phyloP scores from a whole-genome alignment of 2,888 invertebrate genomes.

The Dimorphilus gyrociliatus region DNA sequence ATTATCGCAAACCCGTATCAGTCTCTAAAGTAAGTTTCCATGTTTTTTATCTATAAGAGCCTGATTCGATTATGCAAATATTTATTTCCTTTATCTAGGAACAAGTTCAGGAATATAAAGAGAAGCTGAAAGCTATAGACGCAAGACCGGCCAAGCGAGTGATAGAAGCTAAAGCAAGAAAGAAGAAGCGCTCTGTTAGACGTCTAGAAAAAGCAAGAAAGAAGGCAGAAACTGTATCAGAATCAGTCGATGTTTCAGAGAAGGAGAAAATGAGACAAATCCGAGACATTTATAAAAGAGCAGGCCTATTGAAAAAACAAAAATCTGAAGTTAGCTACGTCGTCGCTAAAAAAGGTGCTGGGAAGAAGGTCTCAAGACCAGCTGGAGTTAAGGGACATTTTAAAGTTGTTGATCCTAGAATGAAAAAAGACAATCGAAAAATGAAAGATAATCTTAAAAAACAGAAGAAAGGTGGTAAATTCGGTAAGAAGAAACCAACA shows the following conservation, averaged over 20 bases:
- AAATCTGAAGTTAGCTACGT: conserved; percentile 82
- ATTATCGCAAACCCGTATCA: conserved; percentile 64
- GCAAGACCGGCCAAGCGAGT: conserved; percentile 92
- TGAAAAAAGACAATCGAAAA: conserved; percentile 66
- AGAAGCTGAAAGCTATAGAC: conserved; percentile 60
- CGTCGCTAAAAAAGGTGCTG: conserved; percentile 63
- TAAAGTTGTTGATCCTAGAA: conserved; percentile 82
- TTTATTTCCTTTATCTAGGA: conserved; percentile 42
- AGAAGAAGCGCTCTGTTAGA: conserved; percentile 59
- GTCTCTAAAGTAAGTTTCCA: conserved; percentile 53
- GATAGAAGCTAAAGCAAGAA: conserved; percentile 89
- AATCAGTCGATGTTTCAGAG: conserved; percentile 72
- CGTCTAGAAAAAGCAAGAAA: conserved; percentile 84
- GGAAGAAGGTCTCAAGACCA: conserved; percentile 60
- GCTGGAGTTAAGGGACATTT: conserved; percentile 75
- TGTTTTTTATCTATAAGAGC: neutral
- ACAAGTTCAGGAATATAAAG: conserved; percentile 60
- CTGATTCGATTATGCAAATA: neutral
- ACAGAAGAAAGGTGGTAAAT: conserved; percentile 5
- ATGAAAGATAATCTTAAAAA: conserved; percentile 16
- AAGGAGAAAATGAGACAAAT: conserved; percentile 80
- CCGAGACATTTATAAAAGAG: conserved; percentile 79
- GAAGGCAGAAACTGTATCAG: conserved; percentile 81
- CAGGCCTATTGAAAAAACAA: conserved; percentile 48
- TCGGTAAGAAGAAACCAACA: conserved; percentile 2